phyloP scores from a whole-genome alignment of 92 coral and sea anemone genomes.

The Anthopleura xanthogrammica region DNA sequence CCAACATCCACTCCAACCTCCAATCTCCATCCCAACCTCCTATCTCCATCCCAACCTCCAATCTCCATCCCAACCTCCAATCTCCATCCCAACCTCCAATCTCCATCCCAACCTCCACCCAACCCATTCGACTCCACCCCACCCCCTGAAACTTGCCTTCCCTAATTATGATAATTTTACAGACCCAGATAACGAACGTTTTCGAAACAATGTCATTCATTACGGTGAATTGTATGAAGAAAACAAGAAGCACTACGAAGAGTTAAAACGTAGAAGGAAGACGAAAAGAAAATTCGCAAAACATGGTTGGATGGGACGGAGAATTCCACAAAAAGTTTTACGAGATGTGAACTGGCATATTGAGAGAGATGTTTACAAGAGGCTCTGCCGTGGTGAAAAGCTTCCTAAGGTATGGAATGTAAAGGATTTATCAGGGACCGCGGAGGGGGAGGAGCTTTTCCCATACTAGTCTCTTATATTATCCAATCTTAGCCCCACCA shows the following conservation, averaged over 20 bases:
- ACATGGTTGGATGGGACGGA: conserved; percentile 43
- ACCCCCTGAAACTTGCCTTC: too few species aligned
- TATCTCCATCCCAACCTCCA: too few species aligned
- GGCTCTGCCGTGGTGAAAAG: conserved; percentile 90
- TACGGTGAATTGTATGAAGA: conserved; percentile 39
- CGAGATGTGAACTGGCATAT: conserved; percentile 67
- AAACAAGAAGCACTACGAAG: conserved; percentile 21
- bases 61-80: too few species aligned
- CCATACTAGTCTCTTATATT: too few species aligned
- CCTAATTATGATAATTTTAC: not conserved
- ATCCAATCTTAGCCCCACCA: too few species aligned
- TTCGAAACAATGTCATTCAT: conserved; percentile 42
- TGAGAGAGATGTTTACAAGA: conserved; percentile 75
- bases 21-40: too few species aligned
- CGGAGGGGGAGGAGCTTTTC: too few species aligned
- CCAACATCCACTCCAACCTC: too few species aligned
- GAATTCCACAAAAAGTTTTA: conserved; percentile 40
- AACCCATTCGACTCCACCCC: too few species aligned
- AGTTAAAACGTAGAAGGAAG: conserved; percentile 17
- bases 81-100: too few species aligned
- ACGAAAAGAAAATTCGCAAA: conserved; percentile 37
- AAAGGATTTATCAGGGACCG: not conserved
- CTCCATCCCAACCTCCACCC: too few species aligned
- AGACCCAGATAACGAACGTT: conserved; percentile 78
- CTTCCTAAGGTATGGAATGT: conserved; percentile 66